Base-by-base conservation (phyloP, 2,113 vertebrate genomes). In the Ptilonorhynchus violaceus region DNA sequence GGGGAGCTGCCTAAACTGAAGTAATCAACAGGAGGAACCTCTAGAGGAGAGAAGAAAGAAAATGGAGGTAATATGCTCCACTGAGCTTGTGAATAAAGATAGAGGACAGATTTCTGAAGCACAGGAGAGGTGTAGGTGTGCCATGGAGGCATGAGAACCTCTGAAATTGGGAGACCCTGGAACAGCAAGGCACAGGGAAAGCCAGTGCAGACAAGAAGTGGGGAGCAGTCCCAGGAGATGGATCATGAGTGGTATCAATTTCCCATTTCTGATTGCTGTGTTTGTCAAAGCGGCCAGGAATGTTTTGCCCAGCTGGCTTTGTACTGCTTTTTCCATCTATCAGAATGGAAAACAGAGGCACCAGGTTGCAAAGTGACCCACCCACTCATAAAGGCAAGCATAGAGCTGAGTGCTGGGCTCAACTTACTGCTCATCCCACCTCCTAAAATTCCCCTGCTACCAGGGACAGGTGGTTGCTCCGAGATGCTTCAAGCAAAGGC, bases 71-170 rank as follows among this genome's bases (percentile, higher is more conserved):
- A 44, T 39, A 56, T 11, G 14, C 62, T 41, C 46, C 25, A 47
- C 6, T 19, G 25, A 92, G n/a, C 52, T 81, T 64, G 79, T 53
- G 42, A n/a, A 47, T 41, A 60, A 68, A 74, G 9, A 5, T 9
- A 53, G 41, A 64, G 41, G 16, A 60, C n/a, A 79, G 62, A 12
- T 2, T 75, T 64, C 44, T 81, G 80, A 78, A 89, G 24, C 27
- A 44, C 33, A 56, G 28, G 24, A 50, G 37, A 44, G n/a, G 10
- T 37, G 37, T 28, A 79, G 10, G 12, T 35, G 12, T 50, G 27
- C 15, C 1, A 0, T 18, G 30, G 14, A 21, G 49, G 9, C 35
- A 15, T 0, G 9, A 35, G 27, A 5, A 20, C 81, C 28, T 72
- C 47, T 85, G 50, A 21, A 68, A n/a, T 0, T 4, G 21, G n/a